Base-by-base conservation (phyloP, 64 coral and sea anemone species). In the Orbicella faveolata region DNA sequence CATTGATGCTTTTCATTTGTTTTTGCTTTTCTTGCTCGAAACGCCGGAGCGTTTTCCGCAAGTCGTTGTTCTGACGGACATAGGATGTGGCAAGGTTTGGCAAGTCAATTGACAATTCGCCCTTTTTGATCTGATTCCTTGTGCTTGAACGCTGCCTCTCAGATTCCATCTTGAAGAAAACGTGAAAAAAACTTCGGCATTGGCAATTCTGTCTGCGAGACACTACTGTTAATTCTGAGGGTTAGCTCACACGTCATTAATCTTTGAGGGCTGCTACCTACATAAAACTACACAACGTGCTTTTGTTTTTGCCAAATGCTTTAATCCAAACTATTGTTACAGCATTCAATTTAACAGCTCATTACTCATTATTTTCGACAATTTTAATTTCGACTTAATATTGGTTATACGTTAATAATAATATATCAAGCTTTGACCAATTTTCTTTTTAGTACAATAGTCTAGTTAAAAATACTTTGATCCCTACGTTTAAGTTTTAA, bases 21-120 rank as follows among this genome's bases (percentile, higher is more conserved):
- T 26, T 79, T 44, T 25, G 20, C n/a, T 30, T 79, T 30, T 79
- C 77, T 79, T 57, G 20, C 37, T 79, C 77, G 25, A 79, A 54
- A 2, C 48, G 77, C 23, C 19, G 19, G 0, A 55, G 52, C 10
- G 77, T 57, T 44, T 23, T 48, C 15, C 44, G 19, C 19, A 78
- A 23, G 44, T 78, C 76, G 11, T 51, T 78, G 52, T 78, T 78
- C 41, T 78, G 76, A 23, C 76, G 76, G 18, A 52, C 20, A 52
- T 52, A 78, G 10, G 44, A 44, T 19, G 20, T 53, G 19, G 76
- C 41, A 21, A 78, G 39, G 36, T 39, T 21, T 51, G 76, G 41
- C 20, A 78, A 21, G 18, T 78, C 20, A 9, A 21, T 18, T 8
- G 76, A 19, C 13, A 78, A 21, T 18, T 23, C 41, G 41, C 41